These are phyloP conservation scores for Labeo calbasu DNA, from an alignment of 2,797 vertebrate species.

Conservation along the genomic window DNA sequence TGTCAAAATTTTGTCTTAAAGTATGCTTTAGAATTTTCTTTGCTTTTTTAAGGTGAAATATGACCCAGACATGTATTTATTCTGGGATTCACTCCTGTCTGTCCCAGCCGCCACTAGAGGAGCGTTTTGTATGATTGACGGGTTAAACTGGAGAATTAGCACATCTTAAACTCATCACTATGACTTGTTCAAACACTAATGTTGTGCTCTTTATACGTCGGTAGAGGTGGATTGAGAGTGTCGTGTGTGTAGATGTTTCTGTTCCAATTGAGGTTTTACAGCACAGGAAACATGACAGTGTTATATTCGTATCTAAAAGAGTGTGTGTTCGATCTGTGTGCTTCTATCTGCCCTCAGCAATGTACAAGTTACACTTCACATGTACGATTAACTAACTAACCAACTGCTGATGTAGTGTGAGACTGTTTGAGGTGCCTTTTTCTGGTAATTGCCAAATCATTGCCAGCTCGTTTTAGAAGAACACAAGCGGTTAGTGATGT, in stretches of 20 bases:
- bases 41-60: constrained; percentile 7
- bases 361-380: neutral
- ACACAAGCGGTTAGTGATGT: constrained; percentile 25
- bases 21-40: neutral
- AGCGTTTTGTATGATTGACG: neutral
- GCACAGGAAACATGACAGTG: constrained; percentile 38
- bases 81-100: neutral
- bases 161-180: neutral
- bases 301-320: constrained; percentile 36
- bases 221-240: neutral
- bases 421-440: constrained; percentile 56
- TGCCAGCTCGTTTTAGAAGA: constrained; percentile 42
- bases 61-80: neutral
- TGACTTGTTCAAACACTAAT: neutral
- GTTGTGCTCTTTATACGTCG: constrained; percentile 1
- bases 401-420: neutral
- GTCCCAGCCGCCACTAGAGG: neutral
- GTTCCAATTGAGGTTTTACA: constrained; percentile 27
- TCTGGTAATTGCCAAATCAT: constrained; percentile 53
- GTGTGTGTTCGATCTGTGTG: constrained; percentile 35
- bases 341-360: constrained; percentile 14
- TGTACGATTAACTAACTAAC: constrained; percentile 1
- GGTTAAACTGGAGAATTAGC: neutral
- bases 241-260: neutral
- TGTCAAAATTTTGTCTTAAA: neutral